These are phyloP conservation scores for Lophura nycthemera DNA, from an alignment of 2,113 vertebrate genomes.

Conservation along the genomic window DNA sequence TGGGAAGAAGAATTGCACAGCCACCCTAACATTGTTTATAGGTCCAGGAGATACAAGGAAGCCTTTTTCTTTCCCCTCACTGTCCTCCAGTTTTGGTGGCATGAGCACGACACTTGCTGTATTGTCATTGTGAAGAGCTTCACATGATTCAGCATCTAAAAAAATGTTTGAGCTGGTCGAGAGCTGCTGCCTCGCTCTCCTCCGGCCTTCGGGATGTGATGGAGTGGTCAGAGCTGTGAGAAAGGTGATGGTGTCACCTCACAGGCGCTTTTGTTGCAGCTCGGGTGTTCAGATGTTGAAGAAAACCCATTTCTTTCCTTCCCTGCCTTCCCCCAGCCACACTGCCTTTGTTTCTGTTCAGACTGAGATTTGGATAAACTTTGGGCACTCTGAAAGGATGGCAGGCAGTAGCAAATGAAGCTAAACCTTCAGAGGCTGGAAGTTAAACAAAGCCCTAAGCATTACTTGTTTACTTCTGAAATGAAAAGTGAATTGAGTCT, in stretches of 20 bases:
- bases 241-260: not conserved
- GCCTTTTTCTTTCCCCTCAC: not conserved
- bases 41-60: not conserved
- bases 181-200: not conserved
- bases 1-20: not conserved
- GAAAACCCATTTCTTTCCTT: not conserved
- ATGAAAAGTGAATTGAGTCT: not conserved
- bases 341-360: not conserved
- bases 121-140: not conserved
- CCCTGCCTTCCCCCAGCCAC: rapidly evolving
- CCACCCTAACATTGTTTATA: not conserved
- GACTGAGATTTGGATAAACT: not conserved
- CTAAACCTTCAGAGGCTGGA: not conserved
- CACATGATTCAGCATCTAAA: not conserved
- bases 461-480: not conserved
- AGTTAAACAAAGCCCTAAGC: not conserved
- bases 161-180: not conserved
- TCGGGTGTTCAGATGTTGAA: not conserved
- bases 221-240: not conserved
- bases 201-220: not conserved
- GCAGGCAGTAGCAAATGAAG: not conserved
- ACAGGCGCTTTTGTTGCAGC: not conserved
- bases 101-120: not conserved
- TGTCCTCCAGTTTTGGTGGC: not conserved
- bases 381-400: not conserved